Conservation (phyloP, 64 coral and sea anemone genomes). For the Actinia tenebrosa region DNA sequence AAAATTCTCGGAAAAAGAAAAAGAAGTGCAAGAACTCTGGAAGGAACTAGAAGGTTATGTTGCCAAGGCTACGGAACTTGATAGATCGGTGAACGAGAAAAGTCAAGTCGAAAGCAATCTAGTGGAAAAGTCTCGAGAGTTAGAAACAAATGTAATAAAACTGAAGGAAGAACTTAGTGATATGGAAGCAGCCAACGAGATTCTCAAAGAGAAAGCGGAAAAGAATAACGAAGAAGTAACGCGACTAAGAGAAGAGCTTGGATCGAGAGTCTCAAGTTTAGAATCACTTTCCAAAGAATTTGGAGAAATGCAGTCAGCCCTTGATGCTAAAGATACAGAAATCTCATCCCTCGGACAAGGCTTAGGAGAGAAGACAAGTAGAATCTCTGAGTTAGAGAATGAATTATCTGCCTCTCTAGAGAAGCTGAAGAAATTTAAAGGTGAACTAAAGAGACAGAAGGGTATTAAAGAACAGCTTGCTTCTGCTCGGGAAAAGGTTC, state of each 20-base stretch:
- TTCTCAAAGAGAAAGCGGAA: background rate
- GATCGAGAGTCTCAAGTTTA: background rate
- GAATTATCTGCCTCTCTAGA: background rate
- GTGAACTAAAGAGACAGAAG: background rate
- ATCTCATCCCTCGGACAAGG: background rate
- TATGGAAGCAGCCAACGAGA: background rate
- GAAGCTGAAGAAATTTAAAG: background rate
- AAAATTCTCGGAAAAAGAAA: background rate
- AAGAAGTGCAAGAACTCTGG: background rate
- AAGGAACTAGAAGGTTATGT: slow-evolving; percentile 14
- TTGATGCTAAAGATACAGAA: background rate
- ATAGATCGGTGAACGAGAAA: background rate
- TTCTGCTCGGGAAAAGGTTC: slow-evolving; percentile 5
- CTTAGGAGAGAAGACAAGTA: background rate
- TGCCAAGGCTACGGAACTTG: background rate
- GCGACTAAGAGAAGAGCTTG: background rate
- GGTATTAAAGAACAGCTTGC: slow-evolving; percentile 24
- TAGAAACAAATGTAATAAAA: background rate
- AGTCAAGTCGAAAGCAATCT: background rate
- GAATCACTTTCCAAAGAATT: background rate
- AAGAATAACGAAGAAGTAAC: background rate
- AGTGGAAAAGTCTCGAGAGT: background rate
- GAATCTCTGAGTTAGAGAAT: background rate
- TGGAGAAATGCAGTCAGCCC: background rate
- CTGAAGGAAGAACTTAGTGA: background rate